These are phyloP conservation scores for Drosophila nr. perissopoda DNA, from an alignment of 2,888 invertebrate genomes.

Conservation along the genomic window DNA sequence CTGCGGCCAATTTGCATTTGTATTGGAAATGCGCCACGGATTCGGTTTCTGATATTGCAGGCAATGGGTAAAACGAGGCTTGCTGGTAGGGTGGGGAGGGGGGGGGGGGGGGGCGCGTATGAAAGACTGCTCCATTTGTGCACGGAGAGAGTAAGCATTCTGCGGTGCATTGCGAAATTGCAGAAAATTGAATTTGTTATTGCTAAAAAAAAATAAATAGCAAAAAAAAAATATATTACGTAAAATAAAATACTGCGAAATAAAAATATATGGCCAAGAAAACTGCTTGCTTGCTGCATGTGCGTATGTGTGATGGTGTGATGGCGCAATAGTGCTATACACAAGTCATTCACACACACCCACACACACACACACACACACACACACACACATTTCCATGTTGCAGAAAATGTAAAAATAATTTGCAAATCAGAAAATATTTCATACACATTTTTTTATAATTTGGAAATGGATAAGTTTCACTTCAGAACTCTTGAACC, in stretches of 20 bases:
- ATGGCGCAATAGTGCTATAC: neutral
- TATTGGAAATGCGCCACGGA: slow-evolving; percentile 53
- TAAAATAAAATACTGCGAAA: slow-evolving; percentile 24
- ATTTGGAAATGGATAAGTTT: neutral
- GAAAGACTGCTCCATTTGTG: slow-evolving; percentile 39
- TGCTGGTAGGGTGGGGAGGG: neutral
- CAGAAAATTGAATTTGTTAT: slow-evolving; percentile 65
- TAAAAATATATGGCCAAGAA: slow-evolving; percentile 26
- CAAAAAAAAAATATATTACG: slow-evolving; percentile 9
- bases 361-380: too few species aligned
- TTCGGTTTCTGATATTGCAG: slow-evolving; percentile 31
- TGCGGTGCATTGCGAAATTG: slow-evolving; percentile 64
- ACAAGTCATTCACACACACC: neutral
- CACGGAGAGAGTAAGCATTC: slow-evolving; percentile 13
- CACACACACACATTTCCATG: neutral
- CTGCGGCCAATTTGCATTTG: slow-evolving; percentile 74
- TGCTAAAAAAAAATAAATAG: slow-evolving; percentile 22
- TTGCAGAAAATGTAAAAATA: neutral
- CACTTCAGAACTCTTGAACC: neutral
- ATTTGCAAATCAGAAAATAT: neutral
- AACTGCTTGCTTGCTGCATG: neutral
- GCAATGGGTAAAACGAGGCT: slow-evolving; percentile 7
- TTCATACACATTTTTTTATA: neutral
- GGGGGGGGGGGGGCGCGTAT: too few species aligned
- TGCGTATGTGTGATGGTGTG: neutral